A percentile compares a stretch with the other conserved stretches of the same genome.
These are phyloP conservation scores for Actinemys pallida DNA, from an alignment of 2,113 vertebrate species.

Conservation along the genomic window DNA sequence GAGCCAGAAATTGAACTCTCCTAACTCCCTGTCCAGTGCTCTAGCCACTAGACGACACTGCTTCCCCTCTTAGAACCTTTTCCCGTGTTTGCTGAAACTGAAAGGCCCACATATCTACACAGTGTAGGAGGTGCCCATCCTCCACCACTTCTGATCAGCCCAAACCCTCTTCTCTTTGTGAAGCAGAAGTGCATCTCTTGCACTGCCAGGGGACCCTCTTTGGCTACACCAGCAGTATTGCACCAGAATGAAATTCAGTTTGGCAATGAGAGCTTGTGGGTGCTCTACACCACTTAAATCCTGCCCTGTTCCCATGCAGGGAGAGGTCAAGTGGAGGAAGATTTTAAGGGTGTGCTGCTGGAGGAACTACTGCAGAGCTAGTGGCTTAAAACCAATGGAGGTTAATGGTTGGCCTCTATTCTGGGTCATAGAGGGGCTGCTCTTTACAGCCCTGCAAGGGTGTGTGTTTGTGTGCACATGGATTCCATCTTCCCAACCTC, in stretches of 20 bases:
- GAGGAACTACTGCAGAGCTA: not conserved
- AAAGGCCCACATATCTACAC: not conserved
- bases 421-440: not conserved
- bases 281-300: not conserved
- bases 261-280: not conserved
- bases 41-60: not conserved
- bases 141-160: not conserved
- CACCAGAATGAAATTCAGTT: not conserved
- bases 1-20: not conserved
- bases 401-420: not conserved
- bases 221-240: not conserved
- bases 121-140: not conserved
- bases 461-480: not conserved
- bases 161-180: not conserved
- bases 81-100: not conserved
- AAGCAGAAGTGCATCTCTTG: not conserved
- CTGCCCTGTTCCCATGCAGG: not conserved
- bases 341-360: not conserved
- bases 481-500: not conserved
- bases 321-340: not conserved
- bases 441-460: not conserved
- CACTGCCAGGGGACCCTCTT: not conserved
- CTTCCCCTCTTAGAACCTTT: not conserved
- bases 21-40: not conserved
- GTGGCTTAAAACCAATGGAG: not conserved